Percentiles rank a stretch among this genome's conserved stretches.
These are phyloP conservation scores for Platerodrilus igneus DNA, from an alignment of 2,888 invertebrate species.

Conservation along the genomic window DNA sequence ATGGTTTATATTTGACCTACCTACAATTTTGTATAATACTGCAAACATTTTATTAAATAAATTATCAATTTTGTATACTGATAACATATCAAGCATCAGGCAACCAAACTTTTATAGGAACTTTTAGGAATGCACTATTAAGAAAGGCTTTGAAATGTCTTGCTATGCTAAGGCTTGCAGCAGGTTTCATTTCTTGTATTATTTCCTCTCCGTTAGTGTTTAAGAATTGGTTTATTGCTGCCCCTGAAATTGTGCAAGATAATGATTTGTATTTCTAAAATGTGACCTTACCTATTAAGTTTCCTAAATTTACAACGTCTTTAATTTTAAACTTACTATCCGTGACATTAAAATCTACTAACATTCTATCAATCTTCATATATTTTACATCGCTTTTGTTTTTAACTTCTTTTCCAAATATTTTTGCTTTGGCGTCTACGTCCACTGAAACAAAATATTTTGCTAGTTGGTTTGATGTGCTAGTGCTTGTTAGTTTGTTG, in stretches of 20 bases:
- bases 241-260: slow-evolving; percentile 49
- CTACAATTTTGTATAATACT: too few species aligned
- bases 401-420: slow-evolving; percentile 63
- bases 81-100: too few species aligned
- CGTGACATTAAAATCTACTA: slow-evolving; percentile 66
- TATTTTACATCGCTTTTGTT: slow-evolving; percentile 57
- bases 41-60: too few species aligned
- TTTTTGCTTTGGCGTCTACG: slow-evolving; percentile 64
- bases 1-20: too few species aligned
- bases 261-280: background rate
- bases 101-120: slow-evolving; percentile 69
- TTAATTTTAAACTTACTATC: slow-evolving; percentile 66
- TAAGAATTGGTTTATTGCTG: slow-evolving; percentile 79
- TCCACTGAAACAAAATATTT: slow-evolving; percentile 67
- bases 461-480: too few species aligned
- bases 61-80: too few species aligned
- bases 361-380: slow-evolving; percentile 64
- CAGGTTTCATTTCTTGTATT: slow-evolving; percentile 77
- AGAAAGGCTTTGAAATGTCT: slow-evolving; percentile 70
- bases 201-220: slow-evolving; percentile 78
- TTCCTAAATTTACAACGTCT: slow-evolving; percentile 70
- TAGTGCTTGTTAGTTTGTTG: too few species aligned
- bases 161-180: slow-evolving; percentile 65
- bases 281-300: slow-evolving; percentile 62
- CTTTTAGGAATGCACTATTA: slow-evolving; percentile 66